Percentiles rank a stretch among this genome's conserved stretches.
Evolutionary conservation across 1,140 invertebrate genomes (phyloP).

Genomic region (Vollenhovia emeryi): DNA sequence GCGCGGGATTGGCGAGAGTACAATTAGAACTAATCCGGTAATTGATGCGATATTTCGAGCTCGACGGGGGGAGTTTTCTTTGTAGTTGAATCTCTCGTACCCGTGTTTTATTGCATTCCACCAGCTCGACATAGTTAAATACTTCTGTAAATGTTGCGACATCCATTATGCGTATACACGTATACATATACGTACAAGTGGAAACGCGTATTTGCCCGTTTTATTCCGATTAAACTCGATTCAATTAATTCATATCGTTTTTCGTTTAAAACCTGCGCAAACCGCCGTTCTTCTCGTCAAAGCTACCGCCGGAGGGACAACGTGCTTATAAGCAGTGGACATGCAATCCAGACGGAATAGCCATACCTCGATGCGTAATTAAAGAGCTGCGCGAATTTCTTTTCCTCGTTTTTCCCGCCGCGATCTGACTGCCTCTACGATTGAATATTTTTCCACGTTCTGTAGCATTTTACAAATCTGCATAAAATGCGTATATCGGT

Average conservation of each 20-base stretch:
- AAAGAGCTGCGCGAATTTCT: conserved; percentile 30
- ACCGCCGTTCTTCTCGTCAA: conserved; percentile 36
- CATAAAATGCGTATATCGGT: conserved; percentile 44
- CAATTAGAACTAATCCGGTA: conserved; percentile 47
- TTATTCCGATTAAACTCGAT: conserved; percentile 57
- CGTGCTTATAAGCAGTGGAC: conserved; percentile 50
- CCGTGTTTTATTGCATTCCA: conserved; percentile 30
- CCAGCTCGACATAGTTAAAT: conserved; percentile 33
- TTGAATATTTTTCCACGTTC: conserved; percentile 39
- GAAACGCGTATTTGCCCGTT: conserved; percentile 34
- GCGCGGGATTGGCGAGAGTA: not conserved
- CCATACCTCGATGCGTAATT: conserved; percentile 41
- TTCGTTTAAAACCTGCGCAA: conserved; percentile 38
- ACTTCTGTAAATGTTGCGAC: conserved; percentile 9
- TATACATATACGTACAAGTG: not conserved
- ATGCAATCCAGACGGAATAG: conserved; percentile 44
- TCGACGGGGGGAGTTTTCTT: conserved; percentile 7
- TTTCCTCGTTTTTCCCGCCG: conserved; percentile 19
- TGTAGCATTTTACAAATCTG: conserved; percentile 36
- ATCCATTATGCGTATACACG: conserved; percentile 23
- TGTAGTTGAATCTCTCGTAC: conserved; percentile 15
- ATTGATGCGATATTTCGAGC: conserved; percentile 36
- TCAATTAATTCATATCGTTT: conserved; percentile 57
- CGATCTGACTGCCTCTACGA: conserved; percentile 32
- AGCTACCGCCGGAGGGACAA: conserved; percentile 37